A percentile compares a stretch with the other conserved stretches of the same genome.
These are phyloP conservation scores for Drosophila helvetica DNA, from an alignment of 2,888 invertebrate genomes.

Conservation along the genomic window DNA sequence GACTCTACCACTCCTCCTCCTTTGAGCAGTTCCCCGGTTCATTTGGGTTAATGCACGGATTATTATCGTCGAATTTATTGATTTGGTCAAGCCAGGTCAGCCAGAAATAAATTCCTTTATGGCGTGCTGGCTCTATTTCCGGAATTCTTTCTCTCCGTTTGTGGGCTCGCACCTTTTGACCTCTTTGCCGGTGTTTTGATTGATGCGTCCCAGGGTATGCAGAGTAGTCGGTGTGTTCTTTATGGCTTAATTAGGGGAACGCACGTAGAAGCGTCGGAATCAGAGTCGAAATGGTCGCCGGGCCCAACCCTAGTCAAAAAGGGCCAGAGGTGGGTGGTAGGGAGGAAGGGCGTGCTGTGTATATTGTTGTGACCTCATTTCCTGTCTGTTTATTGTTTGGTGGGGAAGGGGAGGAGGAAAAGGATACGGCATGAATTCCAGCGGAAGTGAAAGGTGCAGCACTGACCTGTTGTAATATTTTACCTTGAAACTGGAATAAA, in stretches of 20 bases:
- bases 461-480: slow-evolving; percentile 62
- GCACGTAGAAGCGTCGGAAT: slow-evolving; percentile 45
- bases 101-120: slow-evolving; percentile 53
- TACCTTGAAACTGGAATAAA: slow-evolving; percentile 39
- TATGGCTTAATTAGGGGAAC: slow-evolving; percentile 64
- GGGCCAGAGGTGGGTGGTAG: slow-evolving; percentile 2
- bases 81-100: slow-evolving; percentile 43
- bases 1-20: background rate
- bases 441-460: slow-evolving; percentile 45
- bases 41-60: slow-evolving; percentile 66
- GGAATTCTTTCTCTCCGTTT: slow-evolving; percentile 21
- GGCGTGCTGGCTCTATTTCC: slow-evolving; percentile 55
- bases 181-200: slow-evolving; percentile 31
- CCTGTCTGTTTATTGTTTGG: slow-evolving; percentile 29
- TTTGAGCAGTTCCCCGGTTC: slow-evolving; percentile 6
- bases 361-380: slow-evolving; percentile 62
- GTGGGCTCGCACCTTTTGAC: slow-evolving; percentile 4
- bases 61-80: slow-evolving; percentile 56
- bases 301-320: slow-evolving; percentile 43
- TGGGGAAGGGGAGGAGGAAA: slow-evolving; percentile 1
- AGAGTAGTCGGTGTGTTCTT: slow-evolving; percentile 25
- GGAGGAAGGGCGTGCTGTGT: slow-evolving; percentile 41
- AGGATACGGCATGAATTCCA: slow-evolving; percentile 11
- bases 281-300: slow-evolving; percentile 14
- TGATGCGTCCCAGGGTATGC: slow-evolving; percentile 32